Evolutionary conservation across 2,888 invertebrate genomes (phyloP).

Genomic region (Siphonodentalium dalli): DNA sequence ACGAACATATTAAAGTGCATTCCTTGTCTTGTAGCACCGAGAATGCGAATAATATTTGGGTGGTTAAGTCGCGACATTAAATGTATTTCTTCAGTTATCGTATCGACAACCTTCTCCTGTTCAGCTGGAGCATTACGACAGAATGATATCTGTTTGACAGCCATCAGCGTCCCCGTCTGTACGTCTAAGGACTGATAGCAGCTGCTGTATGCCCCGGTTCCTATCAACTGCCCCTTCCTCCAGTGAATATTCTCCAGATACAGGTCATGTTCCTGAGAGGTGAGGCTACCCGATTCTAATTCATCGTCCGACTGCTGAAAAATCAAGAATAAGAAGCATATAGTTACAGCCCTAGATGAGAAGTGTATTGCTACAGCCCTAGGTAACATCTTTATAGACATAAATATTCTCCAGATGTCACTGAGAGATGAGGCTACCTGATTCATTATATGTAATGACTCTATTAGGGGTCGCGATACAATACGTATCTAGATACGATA

Average conservation of each 20-base stretch:
- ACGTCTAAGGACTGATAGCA: conserved; percentile 67
- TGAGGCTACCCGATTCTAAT: neutral
- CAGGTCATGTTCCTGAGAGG: conserved; percentile 24
- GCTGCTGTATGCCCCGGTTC: conserved; percentile 67
- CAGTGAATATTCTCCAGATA: conserved; percentile 66
- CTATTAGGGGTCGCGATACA: too few relatives aligned
- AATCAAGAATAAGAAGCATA: neutral
- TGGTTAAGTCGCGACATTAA: conserved; percentile 66
- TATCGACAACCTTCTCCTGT: conserved; percentile 63
- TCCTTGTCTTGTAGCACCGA: conserved; percentile 65
- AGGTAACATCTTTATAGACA: too few relatives aligned
- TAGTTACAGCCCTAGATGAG: neutral
- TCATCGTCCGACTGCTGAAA: neutral
- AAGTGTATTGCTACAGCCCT: too few relatives aligned
- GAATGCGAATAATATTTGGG: conserved; percentile 65
- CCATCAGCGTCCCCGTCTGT: conserved; percentile 67
- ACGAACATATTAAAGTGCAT: conserved; percentile 67
- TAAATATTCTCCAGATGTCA: too few relatives aligned
- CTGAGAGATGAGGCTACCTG: too few relatives aligned
- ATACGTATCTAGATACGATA: too few relatives aligned
- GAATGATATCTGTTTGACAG: conserved; percentile 67
- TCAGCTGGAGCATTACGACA: conserved; percentile 63
- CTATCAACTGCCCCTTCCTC: conserved; percentile 64
- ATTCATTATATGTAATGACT: too few relatives aligned
- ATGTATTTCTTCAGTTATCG: conserved; percentile 65